These are phyloP conservation scores for Diplodus sargus DNA, from an alignment of 2,797 vertebrate genomes.

Conservation along the genomic window DNA sequence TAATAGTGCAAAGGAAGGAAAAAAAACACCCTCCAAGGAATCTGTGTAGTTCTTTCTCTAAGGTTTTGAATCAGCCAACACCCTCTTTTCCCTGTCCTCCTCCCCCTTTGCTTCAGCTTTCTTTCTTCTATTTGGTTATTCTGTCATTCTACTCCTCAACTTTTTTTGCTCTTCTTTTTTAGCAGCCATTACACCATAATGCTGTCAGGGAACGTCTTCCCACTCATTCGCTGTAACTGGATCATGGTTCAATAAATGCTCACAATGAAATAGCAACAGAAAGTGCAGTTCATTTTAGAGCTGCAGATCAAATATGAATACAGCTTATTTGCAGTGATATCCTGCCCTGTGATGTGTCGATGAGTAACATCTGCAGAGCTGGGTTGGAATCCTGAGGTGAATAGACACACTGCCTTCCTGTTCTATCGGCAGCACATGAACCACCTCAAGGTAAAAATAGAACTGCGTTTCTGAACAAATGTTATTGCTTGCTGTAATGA, in stretches of 20 bases:
- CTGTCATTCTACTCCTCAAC: constrained; percentile 45
- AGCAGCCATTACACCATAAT: constrained; percentile 44
- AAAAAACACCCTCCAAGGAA: constrained; percentile 69
- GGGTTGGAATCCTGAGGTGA: constrained; percentile 42
- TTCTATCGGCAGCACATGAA: constrained; percentile 49
- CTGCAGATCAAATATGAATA: constrained; percentile 77
- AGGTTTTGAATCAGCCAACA: constrained; percentile 78
- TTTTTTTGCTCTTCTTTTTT: constrained; percentile 30
- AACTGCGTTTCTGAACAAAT: constrained; percentile 85
- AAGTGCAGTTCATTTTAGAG: constrained; percentile 35
- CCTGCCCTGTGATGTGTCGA: constrained; percentile 52
- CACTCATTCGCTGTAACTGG: constrained; percentile 58
- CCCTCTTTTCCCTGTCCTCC: constrained; percentile 54
- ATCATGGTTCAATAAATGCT: constrained; percentile 55
- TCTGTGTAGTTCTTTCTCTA: constrained; percentile 70
- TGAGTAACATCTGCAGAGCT: constrained; percentile 56
- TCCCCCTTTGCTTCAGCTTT: constrained; percentile 46
- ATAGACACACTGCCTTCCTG: constrained; percentile 41
- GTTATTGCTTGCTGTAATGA: constrained; percentile 87
- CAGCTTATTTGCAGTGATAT: constrained; percentile 69
- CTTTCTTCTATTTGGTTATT: constrained; percentile 68
- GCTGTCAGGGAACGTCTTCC: constrained; percentile 58
- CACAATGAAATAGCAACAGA: constrained; percentile 43
- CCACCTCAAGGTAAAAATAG: constrained; percentile 78
- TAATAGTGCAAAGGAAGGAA: constrained; percentile 72